Percentiles rank a stretch among this genome's conserved stretches.
These are phyloP conservation scores for Temnothorax unifasciatus DNA, from an alignment of 2,888 invertebrate species.

Conservation along the genomic window DNA sequence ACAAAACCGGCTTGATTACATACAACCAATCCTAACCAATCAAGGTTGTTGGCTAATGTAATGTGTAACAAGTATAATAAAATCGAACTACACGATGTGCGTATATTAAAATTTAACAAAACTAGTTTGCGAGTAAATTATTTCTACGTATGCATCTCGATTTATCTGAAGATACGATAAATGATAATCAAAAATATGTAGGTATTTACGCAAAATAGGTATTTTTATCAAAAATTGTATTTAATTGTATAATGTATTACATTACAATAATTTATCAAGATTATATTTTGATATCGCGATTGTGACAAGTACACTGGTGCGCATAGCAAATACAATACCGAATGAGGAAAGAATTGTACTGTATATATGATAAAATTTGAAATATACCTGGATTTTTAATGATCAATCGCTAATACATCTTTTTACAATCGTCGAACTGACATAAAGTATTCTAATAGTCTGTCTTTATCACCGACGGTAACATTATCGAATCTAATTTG, in stretches of 20 bases:
- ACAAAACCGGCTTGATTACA: slow-evolving; percentile 34
- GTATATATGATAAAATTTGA: background rate
- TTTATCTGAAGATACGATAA: background rate
- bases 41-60: background rate
- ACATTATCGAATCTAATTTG: background rate
- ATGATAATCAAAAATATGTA: background rate
- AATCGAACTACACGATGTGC: slow-evolving; percentile 13
- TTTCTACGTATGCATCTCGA: background rate
- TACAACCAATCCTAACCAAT: background rate
- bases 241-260: background rate
- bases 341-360: background rate
- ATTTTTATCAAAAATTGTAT: background rate
- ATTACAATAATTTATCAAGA: background rate
- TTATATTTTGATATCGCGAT: background rate
- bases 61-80: slow-evolving; percentile 6
- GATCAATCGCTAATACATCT: background rate
- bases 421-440: background rate
- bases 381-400: background rate
- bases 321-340: background rate
- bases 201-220: background rate
- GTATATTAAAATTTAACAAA: slow-evolving; percentile 31
- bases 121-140: background rate
- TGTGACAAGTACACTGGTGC: background rate
- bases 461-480: background rate
- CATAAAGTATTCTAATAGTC: slow-evolving; percentile 19